Base-by-base conservation (phyloP, 2,888 invertebrate genomes). In the Oscheius sp. region DNA sequence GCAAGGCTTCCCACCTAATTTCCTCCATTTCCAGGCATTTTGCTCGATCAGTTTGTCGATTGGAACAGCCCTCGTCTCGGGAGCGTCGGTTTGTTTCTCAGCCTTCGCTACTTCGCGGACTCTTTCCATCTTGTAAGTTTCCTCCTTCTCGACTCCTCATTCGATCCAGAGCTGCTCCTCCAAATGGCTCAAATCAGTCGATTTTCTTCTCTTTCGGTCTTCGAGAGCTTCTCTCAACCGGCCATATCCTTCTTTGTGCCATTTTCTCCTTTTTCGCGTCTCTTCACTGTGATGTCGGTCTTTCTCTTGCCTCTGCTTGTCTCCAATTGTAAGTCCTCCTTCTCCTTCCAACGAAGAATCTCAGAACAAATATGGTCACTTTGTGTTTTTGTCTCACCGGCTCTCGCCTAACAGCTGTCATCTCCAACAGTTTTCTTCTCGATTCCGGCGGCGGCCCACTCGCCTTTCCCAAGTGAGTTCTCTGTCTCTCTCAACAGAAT, bases 261-360 rank as follows among this genome's bases (percentile, higher is more conserved):
- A 46, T 66, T 23, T 50, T 66, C 17, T 53, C 45, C 45, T 66
- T 66, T 33, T 66, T 66, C 45, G 39, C 66, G 31, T 17, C 66
- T 39, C 42, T 66, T 0, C 57, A 66, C 29, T 33, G 66, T 12
- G 66, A 66, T 31, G 45, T 55, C 23, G 66, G 66, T 17, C n/a
- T 66, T 8, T 66, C 66, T 3, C 17, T 66, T 10, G 53, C 66
- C 23, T 31, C 66, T 5, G 50, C 55, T 20, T 37, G 34, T 25
- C 55, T 66, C 2, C 66, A 66, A 55, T 8, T 66, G 66, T 66
- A 55, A 25, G 27, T 61, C 31, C 53, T 53, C 27, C 15, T 53
- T 29, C 31, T 27, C 20, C 20, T 23, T 5, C 4, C 25, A 37
- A 37, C 17, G n/a, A n/a, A n/a, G n/a, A n/a, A 25, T 20, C 45